A percentile compares a stretch with the other conserved stretches of the same genome.
Conservation (phyloP, 2,797 vertebrate genomes). For the Spizella passerina region DNA sequence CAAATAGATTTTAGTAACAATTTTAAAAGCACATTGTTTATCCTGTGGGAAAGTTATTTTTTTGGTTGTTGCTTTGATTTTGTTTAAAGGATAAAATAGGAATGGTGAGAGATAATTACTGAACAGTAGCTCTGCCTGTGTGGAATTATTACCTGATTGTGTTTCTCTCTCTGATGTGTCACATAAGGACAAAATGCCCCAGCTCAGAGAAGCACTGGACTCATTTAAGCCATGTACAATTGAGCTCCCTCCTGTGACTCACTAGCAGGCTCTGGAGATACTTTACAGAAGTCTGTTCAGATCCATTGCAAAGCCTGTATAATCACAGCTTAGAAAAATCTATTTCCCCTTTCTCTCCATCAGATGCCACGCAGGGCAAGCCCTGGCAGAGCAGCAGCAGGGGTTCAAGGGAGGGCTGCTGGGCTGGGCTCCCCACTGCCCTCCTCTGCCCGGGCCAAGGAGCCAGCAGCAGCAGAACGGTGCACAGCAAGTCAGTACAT, state of each 20-base stretch:
- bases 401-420: neutral
- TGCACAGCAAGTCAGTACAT: rapidly evolving
- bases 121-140: neutral
- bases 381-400: neutral
- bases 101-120: neutral
- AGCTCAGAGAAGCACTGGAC: neutral
- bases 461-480: neutral
- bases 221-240: neutral
- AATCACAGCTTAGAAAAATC: neutral
- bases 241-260: neutral
- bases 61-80: neutral
- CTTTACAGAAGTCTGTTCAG: neutral
- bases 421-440: neutral
- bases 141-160: neutral
- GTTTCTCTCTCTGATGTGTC: neutral
- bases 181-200: neutral
- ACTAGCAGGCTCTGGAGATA: neutral
- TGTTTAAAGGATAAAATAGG: neutral
- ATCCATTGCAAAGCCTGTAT: neutral
- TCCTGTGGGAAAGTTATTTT: neutral
- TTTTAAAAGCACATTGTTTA: neutral
- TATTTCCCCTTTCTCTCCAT: neutral
- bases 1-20: neutral
- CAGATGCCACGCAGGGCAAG: neutral
- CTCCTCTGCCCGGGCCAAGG: neutral